A percentile compares a stretch with the other conserved stretches of the same genome.
Evolutionary conservation across 1,140 invertebrate genomes (phyloP).

Genomic region (Drosophila rhopaloa): DNA sequence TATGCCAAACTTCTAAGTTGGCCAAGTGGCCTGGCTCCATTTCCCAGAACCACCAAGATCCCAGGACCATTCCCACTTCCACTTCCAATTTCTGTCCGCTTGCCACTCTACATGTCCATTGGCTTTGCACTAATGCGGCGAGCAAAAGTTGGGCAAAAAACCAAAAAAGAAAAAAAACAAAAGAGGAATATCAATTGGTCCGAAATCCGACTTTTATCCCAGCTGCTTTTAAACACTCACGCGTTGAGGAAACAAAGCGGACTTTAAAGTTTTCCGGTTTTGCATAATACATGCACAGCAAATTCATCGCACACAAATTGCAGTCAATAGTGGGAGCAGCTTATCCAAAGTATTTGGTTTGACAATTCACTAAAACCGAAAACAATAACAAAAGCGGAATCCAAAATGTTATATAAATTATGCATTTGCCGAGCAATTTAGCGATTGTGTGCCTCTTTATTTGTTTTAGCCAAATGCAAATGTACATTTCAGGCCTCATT

Average conservation of each 20-base stretch:
- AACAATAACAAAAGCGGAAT: constrained; percentile 42
- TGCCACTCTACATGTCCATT: constrained; percentile 61
- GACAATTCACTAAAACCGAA: constrained; percentile 62
- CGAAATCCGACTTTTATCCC: constrained; percentile 33
- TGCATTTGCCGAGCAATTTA: constrained; percentile 48
- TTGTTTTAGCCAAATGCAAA: constrained; percentile 24
- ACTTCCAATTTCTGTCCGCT: constrained; percentile 6
- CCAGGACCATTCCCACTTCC: constrained; percentile 2
- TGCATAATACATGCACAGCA: constrained; percentile 72
- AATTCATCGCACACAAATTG: constrained; percentile 53
- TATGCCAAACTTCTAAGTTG: constrained; percentile 59
- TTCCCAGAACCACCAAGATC: background rate
- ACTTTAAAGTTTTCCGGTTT: constrained; percentile 59
- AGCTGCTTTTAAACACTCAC: constrained; percentile 48
- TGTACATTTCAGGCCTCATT: constrained; percentile 25
- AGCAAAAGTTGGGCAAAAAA: constrained; percentile 27
- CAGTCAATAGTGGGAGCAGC: constrained; percentile 64
- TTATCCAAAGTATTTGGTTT: constrained; percentile 71
- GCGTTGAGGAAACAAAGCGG: constrained; percentile 2
- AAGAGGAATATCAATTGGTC: constrained; percentile 58
- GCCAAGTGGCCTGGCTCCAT: constrained; percentile 36
- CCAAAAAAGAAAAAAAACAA: constrained; percentile 17
- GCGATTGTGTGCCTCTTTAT: constrained; percentile 31
- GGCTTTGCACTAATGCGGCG: constrained; percentile 60
- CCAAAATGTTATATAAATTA: constrained; percentile 72